phyloP scores from a whole-genome alignment of 2,888 invertebrate species.

The Ennomos fuscantarius region DNA sequence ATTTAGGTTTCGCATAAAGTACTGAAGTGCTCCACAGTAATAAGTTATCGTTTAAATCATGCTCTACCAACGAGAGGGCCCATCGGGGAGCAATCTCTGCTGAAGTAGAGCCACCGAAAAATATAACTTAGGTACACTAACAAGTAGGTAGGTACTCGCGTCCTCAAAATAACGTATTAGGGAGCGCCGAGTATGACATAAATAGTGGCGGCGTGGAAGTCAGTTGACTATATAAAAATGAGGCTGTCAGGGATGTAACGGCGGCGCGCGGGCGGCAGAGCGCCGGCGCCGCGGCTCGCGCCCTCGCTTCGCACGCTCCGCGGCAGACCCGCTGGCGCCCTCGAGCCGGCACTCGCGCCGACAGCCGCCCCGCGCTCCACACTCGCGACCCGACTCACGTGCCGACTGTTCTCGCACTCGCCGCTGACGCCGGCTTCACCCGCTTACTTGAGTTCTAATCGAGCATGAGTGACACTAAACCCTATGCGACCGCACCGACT shows the following conservation, averaged over 20 bases:
- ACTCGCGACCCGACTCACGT: conserved; percentile 48
- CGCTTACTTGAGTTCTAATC: conserved; percentile 41
- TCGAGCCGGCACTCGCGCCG: conserved; percentile 55
- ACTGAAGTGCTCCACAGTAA: conserved; percentile 36
- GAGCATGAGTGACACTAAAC: conserved; percentile 61
- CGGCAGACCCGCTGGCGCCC: conserved; percentile 77
- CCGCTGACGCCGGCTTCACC: conserved; percentile 32
- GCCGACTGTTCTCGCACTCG: conserved; percentile 34
- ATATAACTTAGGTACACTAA: conserved; percentile 71
- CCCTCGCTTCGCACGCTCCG: conserved; percentile 62
- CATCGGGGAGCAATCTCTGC: conserved; percentile 65
- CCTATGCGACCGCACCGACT: conserved; percentile 53
- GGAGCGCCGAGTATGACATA: conserved; percentile 80
- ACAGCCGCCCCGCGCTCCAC: conserved; percentile 38
- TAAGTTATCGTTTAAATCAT: conserved; percentile 63
- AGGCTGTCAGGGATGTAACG: conserved; percentile 74
- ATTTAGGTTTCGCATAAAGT: conserved; percentile 21
- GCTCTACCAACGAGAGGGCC: conserved; percentile 51
- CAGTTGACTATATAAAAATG: conserved; percentile 84
- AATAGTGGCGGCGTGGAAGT: conserved; percentile 82
- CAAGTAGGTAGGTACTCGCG: conserved; percentile 62
- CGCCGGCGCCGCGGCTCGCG: conserved; percentile 78
- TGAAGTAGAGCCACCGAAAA: conserved; percentile 56
- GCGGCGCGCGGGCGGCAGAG: conserved; percentile 63
- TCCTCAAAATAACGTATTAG: conserved; percentile 80